Percentiles rank a stretch among this genome's conserved stretches.
phyloP scores from a whole-genome alignment of 2,113 vertebrate genomes.

The Apeltes quadracus region DNA sequence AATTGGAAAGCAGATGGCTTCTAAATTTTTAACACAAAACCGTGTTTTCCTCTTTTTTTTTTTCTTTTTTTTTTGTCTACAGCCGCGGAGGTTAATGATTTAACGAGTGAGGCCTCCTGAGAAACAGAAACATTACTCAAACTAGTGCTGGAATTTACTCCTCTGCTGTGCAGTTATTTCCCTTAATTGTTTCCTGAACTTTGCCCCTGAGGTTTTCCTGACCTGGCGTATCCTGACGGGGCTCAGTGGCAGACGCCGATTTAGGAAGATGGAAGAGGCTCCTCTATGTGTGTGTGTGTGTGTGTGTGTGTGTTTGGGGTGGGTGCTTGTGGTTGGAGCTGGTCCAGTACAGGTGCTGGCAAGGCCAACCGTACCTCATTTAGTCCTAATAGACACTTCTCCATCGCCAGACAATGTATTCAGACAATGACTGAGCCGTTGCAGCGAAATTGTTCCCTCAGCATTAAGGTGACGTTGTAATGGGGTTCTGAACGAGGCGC shows the following conservation, averaged over 20 bases:
- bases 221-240: slow-evolving; percentile 67
- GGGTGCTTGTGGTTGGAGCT: background rate
- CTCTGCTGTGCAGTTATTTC: slow-evolving; percentile 65
- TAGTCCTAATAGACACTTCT: slow-evolving; percentile 56
- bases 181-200: slow-evolving; percentile 83
- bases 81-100: slow-evolving; percentile 66
- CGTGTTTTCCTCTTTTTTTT: slow-evolving; percentile 30
- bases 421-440: slow-evolving; percentile 22
- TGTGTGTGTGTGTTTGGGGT: background rate
- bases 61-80: slow-evolving; percentile 50
- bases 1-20: slow-evolving; percentile 47
- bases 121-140: slow-evolving; percentile 62
- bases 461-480: slow-evolving; percentile 34
- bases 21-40: slow-evolving; percentile 42
- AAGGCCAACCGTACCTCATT: slow-evolving; percentile 57
- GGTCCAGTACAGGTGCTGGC: slow-evolving; percentile 58
- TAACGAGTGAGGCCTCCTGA: slow-evolving; percentile 62
- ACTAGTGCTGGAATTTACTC: slow-evolving; percentile 42
- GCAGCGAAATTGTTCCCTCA: slow-evolving; percentile 46
- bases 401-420: slow-evolving; percentile 51
- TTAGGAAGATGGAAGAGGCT: slow-evolving; percentile 49
- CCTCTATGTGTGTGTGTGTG: slow-evolving; percentile 5
- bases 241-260: slow-evolving; percentile 52
- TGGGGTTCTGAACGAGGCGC: slow-evolving; percentile 10
- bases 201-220: slow-evolving; percentile 69